phyloP scores from a whole-genome alignment of 1,140 invertebrate species.

The Drosophila littoralis region DNA sequence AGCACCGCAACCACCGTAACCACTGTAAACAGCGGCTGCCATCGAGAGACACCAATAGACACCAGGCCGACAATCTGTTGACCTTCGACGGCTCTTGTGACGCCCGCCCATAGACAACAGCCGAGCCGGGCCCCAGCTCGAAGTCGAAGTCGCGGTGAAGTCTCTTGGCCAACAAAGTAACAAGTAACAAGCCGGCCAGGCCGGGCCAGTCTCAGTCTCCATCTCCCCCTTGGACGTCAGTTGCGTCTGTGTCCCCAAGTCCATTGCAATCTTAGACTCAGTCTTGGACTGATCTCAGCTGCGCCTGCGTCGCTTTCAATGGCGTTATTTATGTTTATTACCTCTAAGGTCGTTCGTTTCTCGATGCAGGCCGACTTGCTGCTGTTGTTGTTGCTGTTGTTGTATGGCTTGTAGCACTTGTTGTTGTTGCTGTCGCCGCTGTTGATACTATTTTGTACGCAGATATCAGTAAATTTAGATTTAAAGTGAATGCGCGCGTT shows the following conservation, averaged over 20 bases:
- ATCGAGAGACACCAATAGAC: conserved; percentile 52
- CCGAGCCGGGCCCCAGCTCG: conserved; percentile 19
- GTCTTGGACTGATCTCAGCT: conserved; percentile 59
- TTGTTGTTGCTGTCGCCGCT: conserved; percentile 75
- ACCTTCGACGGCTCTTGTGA: conserved; percentile 75
- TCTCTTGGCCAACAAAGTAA: conserved; percentile 46
- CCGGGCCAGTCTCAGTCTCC: conserved; percentile 23
- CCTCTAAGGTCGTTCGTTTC: conserved; percentile 84
- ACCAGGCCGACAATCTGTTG: conserved; percentile 75
- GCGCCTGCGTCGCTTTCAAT: conserved; percentile 78
- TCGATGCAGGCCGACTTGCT: conserved; percentile 70
- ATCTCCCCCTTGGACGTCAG: background rate
- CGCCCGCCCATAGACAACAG: conserved; percentile 72
- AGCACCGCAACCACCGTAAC: background rate
- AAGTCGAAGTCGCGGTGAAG: conserved; percentile 12
- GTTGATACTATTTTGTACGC: conserved; percentile 83
- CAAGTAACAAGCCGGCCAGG: conserved; percentile 34
- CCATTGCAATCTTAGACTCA: conserved; percentile 55
- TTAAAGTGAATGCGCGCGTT: conserved; percentile 84
- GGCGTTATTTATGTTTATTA: conserved; percentile 84
- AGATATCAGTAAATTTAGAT: conserved; percentile 84
- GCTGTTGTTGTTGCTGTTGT: conserved; percentile 30
- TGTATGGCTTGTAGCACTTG: conserved; percentile 40
- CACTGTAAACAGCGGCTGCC: conserved; percentile 14
- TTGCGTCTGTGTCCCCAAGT: conserved; percentile 22